Conservation (phyloP, 2,113 vertebrate genomes). For the Hirundichthys speculiger region DNA sequence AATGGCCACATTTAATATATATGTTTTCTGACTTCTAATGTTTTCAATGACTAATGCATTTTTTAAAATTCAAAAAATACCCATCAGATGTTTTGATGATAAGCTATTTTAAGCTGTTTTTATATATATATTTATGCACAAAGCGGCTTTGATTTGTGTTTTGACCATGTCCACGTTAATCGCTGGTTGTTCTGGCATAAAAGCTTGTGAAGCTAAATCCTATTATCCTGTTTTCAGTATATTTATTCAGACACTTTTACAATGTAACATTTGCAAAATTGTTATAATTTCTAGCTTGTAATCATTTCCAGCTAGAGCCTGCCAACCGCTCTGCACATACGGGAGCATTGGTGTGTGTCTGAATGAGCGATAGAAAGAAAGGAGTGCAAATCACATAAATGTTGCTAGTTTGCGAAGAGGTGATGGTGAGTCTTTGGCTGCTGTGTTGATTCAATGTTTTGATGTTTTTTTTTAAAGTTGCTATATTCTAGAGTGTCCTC, state of each 20-base stretch:
- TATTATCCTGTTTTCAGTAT: too few species aligned
- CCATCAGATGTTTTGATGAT: slow-evolving; percentile 1
- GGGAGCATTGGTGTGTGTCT: slow-evolving; percentile 38
- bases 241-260: too few species aligned
- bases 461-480: slow-evolving; percentile 18
- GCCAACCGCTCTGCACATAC: slow-evolving; percentile 8
- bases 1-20: background rate
- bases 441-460: background rate
- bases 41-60: slow-evolving; percentile 12
- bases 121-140: background rate
- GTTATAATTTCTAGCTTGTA: background rate
- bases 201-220: background rate
- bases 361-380: too few species aligned
- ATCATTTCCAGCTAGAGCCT: slow-evolving; percentile 9
- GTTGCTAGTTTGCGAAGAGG: slow-evolving; percentile 16
- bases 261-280: background rate
- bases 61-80: slow-evolving; percentile 7
- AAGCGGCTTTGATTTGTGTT: slow-evolving; percentile 5
- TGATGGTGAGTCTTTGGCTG: background rate
- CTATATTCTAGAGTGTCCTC: background rate
- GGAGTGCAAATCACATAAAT: slow-evolving; percentile 9
- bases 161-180: background rate
- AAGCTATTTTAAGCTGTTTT: slow-evolving; percentile 8
- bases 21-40: slow-evolving; percentile 1
- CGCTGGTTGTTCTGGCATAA: background rate